Evolutionary conservation across 92 coral and sea anemone species (phyloP).

Genomic region (Zoanthus gigantus): DNA sequence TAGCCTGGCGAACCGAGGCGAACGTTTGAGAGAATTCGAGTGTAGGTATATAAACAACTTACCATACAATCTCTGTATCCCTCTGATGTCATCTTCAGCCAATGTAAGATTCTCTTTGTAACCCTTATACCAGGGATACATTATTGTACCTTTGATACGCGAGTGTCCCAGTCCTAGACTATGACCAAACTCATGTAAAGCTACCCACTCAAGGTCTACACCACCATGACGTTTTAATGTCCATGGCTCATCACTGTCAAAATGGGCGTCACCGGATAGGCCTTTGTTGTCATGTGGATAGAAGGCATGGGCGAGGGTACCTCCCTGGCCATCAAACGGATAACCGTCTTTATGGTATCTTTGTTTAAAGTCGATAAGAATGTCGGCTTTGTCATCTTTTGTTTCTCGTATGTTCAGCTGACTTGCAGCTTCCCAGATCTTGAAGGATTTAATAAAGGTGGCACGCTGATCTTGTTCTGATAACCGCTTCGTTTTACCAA

Average conservation of each 20-base stretch:
- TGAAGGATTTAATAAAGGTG: constrained; percentile 53
- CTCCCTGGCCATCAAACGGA: constrained; percentile 58
- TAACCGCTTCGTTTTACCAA: constrained; percentile 1
- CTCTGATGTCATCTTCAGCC: constrained; percentile 81
- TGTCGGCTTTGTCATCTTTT: constrained; percentile 39
- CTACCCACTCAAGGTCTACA: constrained; percentile 86
- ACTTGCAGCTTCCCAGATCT: constrained; percentile 50
- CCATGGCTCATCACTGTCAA: constrained; percentile 88
- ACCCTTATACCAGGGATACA: constrained; percentile 92
- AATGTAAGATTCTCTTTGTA: constrained; percentile 68
- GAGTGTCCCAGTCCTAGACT: constrained; percentile 96
- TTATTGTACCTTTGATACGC: constrained; percentile 67
- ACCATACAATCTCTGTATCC: constrained; percentile 91
- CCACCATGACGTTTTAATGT: constrained; percentile 60
- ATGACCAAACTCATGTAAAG: constrained; percentile 96
- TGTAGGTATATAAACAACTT: background rate
- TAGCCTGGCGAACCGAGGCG: too few relatives aligned
- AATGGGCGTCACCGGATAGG: constrained; percentile 89
- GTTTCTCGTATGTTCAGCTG: constrained; percentile 47
- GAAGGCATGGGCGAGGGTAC: constrained; percentile 58
- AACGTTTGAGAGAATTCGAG: too few relatives aligned
- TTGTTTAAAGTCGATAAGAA: constrained; percentile 40
- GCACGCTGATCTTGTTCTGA: constrained; percentile 19
- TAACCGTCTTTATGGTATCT: constrained; percentile 55
- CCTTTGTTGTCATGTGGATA: constrained; percentile 55